A percentile compares a stretch with the other conserved stretches of the same genome.
Conservation (phyloP, 2,113 vertebrate species). For the Megaptera novaeangliae region DNA sequence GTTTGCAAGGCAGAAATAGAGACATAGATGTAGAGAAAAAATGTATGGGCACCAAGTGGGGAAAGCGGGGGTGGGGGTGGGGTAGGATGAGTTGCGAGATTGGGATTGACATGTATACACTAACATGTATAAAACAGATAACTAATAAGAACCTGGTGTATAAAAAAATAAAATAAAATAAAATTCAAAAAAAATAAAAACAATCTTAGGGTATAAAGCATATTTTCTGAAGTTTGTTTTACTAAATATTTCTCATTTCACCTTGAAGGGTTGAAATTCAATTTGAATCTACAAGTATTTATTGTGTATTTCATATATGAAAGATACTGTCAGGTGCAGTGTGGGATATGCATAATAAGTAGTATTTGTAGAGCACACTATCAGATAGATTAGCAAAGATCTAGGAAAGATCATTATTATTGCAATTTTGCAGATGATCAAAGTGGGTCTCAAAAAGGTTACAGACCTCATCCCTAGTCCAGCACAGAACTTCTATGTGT, state of each 20-base stretch:
- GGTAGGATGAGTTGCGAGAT: too few species aligned
- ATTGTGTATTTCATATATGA: background rate
- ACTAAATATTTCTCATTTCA: slow-evolving; percentile 5
- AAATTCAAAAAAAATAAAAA: background rate
- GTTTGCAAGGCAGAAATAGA: too few species aligned
- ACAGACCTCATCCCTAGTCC: background rate
- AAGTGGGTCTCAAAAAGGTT: background rate
- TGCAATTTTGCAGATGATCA: background rate
- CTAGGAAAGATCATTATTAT: background rate
- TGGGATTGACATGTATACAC: too few species aligned
- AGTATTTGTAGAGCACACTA: background rate
- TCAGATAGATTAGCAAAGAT: background rate
- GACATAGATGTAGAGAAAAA: too few species aligned
- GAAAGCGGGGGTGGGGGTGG: too few species aligned
- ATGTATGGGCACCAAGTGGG: too few species aligned
- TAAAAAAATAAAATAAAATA: too few species aligned
- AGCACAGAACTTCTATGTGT: background rate
- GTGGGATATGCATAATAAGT: background rate
- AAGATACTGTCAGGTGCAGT: background rate
- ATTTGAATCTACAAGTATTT: background rate
- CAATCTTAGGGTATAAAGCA: background rate
- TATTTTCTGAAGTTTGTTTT: slow-evolving; percentile 36
- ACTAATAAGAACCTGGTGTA: too few species aligned
- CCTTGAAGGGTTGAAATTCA: slow-evolving; percentile 5
- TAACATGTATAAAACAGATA: too few species aligned